Evolutionary conservation across 1,140 invertebrate species (phyloP).

Genomic region (Drosophila burlai): DNA sequence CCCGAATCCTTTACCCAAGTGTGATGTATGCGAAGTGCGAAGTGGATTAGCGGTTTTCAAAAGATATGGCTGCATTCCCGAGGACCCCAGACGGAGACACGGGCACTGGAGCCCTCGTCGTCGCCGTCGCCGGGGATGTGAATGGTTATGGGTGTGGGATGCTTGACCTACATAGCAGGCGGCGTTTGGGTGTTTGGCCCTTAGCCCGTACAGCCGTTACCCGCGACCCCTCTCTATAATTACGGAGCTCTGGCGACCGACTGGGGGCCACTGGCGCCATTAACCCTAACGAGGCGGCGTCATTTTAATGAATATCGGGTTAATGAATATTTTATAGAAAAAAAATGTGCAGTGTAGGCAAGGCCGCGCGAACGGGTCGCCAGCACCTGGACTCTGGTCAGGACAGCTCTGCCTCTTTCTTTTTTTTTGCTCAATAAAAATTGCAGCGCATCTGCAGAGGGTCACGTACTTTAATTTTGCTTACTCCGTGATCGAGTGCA

Average conservation of each 20-base stretch:
- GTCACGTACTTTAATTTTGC: constrained; percentile 79
- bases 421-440: constrained; percentile 62
- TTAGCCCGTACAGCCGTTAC: neutral
- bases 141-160: constrained; percentile 22
- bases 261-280: constrained; percentile 64
- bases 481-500: constrained; percentile 79
- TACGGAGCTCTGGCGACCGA: constrained; percentile 53
- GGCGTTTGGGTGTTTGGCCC: neutral
- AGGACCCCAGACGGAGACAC: constrained; percentile 2
- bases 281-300: constrained; percentile 75
- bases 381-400: constrained; percentile 35
- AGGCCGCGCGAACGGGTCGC: constrained; percentile 6
- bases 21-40: constrained; percentile 7
- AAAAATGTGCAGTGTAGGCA: constrained; percentile 44
- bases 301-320: constrained; percentile 78
- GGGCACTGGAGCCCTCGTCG: neutral
- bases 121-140: neutral
- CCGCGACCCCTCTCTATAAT: constrained; percentile 34
- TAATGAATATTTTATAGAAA: constrained; percentile 78
- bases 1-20: constrained; percentile 5
- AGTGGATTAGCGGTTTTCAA: constrained; percentile 53
- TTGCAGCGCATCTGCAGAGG: constrained; percentile 70
- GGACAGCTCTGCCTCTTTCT: no score
- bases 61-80: constrained; percentile 19
- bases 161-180: constrained; percentile 45